phyloP scores from a whole-genome alignment of 2,113 vertebrate genomes.

The Serinus canaria region DNA sequence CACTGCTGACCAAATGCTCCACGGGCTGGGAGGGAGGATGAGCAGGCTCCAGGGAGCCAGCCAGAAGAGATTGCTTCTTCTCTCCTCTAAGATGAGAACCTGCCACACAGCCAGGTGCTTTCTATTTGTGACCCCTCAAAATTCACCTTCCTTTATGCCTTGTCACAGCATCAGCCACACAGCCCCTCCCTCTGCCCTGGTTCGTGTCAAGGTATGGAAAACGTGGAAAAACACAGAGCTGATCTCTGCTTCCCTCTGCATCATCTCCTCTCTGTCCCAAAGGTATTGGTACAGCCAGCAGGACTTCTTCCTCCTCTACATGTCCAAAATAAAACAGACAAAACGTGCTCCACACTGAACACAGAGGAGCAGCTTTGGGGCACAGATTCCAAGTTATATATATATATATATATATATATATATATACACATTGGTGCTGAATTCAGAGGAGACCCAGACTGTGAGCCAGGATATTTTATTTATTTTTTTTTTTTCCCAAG shows the following conservation, averaged over 20 bases:
- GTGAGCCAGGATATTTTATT: not conserved
- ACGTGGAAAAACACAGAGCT: not conserved
- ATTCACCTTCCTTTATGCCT: not conserved
- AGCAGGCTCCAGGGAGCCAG: not conserved
- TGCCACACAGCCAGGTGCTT: not conserved
- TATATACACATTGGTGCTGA: not conserved
- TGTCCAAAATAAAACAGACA: fast-evolving
- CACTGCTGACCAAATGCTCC: not conserved
- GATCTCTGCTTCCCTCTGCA: not conserved
- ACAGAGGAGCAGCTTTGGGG: not conserved
- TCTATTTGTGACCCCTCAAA: not conserved
- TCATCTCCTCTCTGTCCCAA: not conserved
- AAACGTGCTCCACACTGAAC: not conserved
- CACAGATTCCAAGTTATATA: not conserved
- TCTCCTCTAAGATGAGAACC: not conserved
- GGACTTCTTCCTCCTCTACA: not conserved
- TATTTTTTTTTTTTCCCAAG: not conserved
- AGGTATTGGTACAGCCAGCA: not conserved
- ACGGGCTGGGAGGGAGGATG: not conserved
- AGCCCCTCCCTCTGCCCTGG: fast-evolving
- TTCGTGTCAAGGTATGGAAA: not conserved
- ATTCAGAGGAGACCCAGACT: not conserved
- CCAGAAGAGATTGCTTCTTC: not conserved
- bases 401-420: too few species aligned
- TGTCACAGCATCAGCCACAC: not conserved